Evolutionary conservation across 30 jellyfish, hydroid and myxozoan genomes (phyloP), one percentile per base, ranked within the genome.

Genomic region (Phacellophora camtschatica): DNA sequence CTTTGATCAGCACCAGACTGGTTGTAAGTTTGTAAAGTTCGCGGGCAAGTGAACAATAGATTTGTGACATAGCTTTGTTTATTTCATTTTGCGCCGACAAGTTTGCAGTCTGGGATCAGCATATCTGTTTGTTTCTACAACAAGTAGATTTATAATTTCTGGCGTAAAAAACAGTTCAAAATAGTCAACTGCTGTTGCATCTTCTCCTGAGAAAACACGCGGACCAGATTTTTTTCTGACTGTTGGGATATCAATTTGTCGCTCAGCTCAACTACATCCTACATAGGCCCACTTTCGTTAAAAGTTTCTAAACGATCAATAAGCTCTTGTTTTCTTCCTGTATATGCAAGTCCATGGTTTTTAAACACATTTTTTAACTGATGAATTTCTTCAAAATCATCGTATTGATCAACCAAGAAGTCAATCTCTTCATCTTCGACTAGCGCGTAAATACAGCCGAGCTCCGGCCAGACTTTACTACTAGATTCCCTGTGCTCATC

Each of bases 211-310:
- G 18, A 35, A 12, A 35, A 64, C 58, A 64, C 56, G 27, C 10
- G 58, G 78, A 20, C 78, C 78, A 9, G 58, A 64, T 57, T 64
- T 64, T 64, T 64, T 64, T 29, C 78, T 64, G 78, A 64, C 30
- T 2, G 78, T 64, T 28, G 78, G 63, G 34, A 64, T 31, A 57
- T 18, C 33, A 30, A 30, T 6, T 28, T 5, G 58, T 8, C 63
- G 55, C 58, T 34, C 68, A 54, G n/a, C n/a, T n/a, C n/a, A n/a
- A 22, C 20, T 54, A 8, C 73, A 7, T 58, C 5, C 53, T 42
- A 58, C 29, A 58, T 58, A 13, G 73, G 73, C 29, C 73, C 4
- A 58, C 23, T 58, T 20, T 29, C 43, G 28, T 58, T 31, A 58
- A 18, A 58, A 22, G 22, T 42, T 20, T 58, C 35, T 58, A 58